Evolutionary conservation across 2,113 vertebrate genomes (phyloP).

Genomic region (Perca schrenkii): DNA sequence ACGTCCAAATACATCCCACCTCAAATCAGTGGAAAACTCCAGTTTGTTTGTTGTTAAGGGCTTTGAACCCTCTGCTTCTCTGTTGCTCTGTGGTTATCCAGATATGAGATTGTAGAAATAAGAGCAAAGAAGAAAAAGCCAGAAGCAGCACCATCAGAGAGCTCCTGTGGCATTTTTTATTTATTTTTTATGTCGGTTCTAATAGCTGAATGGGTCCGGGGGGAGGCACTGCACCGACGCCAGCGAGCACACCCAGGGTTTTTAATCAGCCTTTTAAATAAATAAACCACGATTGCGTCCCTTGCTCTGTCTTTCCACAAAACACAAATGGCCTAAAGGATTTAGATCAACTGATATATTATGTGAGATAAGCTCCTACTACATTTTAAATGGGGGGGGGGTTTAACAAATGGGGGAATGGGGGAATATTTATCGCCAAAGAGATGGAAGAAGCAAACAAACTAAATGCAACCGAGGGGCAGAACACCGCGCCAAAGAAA

Average conservation of each 20-base stretch:
- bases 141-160: slow-evolving; percentile 23
- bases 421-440: slow-evolving; percentile 28
- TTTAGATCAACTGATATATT: slow-evolving; percentile 55
- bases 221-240: slow-evolving; percentile 9
- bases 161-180: slow-evolving; percentile 5
- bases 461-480: slow-evolving; percentile 10
- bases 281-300: slow-evolving; percentile 57
- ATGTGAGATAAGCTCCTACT: slow-evolving; percentile 51
- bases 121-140: slow-evolving; percentile 6
- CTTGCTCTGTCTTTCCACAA: slow-evolving; percentile 30
- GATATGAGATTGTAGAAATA: slow-evolving; percentile 33
- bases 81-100: slow-evolving; percentile 12
- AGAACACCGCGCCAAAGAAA: slow-evolving; percentile 20
- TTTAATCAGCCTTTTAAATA: slow-evolving; percentile 68
- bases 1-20: background rate
- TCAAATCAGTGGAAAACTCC: background rate
- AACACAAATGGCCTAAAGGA: slow-evolving; percentile 42
- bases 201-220: slow-evolving; percentile 52
- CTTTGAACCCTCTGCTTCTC: slow-evolving; percentile 5
- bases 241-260: slow-evolving; percentile 33
- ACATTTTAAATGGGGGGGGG: slow-evolving; percentile 43
- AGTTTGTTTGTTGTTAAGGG: background rate
- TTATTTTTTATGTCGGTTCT: slow-evolving; percentile 39
- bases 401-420: background rate
- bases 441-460: slow-evolving; percentile 23